Evolutionary conservation across 2,797 vertebrate genomes (phyloP).

Genomic region (Labeo calbasu): DNA sequence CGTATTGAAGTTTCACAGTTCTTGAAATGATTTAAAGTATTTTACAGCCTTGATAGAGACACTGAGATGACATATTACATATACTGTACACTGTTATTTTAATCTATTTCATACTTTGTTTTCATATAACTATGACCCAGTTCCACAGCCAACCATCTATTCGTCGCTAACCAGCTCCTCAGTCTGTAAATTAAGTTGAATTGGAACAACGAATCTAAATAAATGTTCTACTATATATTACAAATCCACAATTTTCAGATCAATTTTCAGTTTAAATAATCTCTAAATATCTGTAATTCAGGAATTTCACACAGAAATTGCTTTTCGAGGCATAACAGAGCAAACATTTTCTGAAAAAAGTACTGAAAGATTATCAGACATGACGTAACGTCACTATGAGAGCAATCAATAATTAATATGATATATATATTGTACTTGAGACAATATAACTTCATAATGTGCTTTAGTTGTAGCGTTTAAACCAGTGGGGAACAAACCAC

Average conservation of each 20-base stretch:
- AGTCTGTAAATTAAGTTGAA: constrained; percentile 29
- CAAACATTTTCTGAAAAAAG: constrained; percentile 45
- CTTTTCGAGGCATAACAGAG: constrained; percentile 38
- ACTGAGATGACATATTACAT: constrained; percentile 72
- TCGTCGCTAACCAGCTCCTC: constrained; percentile 4
- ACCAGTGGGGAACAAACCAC: constrained; percentile 5
- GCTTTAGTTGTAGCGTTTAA: constrained; percentile 43
- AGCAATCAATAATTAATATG: constrained; percentile 13
- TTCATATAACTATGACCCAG: constrained; percentile 18
- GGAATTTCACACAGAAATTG: constrained; percentile 39
- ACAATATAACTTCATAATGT: constrained; percentile 44
- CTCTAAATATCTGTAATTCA: constrained; percentile 41
- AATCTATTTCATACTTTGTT: constrained; percentile 58
- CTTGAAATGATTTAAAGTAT: constrained; percentile 70
- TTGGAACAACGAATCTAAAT: constrained; percentile 42
- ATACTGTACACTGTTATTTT: constrained; percentile 70
- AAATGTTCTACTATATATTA: constrained; percentile 42
- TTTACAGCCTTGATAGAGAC: constrained; percentile 67
- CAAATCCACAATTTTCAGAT: constrained; percentile 41
- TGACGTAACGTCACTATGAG: neutral
- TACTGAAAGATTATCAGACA: neutral
- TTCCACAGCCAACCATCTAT: constrained; percentile 22
- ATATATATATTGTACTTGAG: constrained; percentile 16
- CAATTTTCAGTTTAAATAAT: constrained; percentile 40
- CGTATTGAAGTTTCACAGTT: constrained; percentile 73